phyloP scores from a whole-genome alignment of 2,113 vertebrate genomes.

The Sciurus niger region DNA sequence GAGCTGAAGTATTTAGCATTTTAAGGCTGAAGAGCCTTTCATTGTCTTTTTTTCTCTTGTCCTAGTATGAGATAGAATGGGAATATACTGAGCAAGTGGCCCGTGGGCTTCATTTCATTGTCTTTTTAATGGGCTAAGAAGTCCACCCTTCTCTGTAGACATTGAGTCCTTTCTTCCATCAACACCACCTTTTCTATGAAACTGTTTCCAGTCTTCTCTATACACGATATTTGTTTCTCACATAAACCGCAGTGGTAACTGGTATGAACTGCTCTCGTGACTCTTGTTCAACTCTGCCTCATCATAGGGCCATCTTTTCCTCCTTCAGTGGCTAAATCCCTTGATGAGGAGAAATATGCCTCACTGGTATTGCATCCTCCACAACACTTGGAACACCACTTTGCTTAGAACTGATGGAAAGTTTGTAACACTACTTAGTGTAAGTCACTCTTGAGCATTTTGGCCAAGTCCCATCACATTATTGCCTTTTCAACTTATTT shows the following conservation, averaged over 20 bases:
- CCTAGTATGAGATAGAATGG: not conserved
- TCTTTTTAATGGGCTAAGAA: not conserved
- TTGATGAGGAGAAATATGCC: not conserved
- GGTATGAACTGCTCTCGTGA: not conserved
- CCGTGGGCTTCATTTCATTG: not conserved
- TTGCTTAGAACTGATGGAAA: not conserved
- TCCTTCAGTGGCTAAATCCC: not conserved
- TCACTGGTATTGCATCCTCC: not conserved
- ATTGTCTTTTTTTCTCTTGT: not conserved
- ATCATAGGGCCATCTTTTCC: not conserved
- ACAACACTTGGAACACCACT: not conserved
- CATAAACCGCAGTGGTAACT: not conserved
- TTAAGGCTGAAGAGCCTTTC: not conserved
- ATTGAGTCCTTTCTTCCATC: not conserved
- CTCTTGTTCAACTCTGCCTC: not conserved
- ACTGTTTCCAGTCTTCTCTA: not conserved
- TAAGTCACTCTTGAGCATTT: not conserved
- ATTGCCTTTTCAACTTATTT: slow-evolving; percentile 60
- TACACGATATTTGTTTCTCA: not conserved
- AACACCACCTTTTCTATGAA: not conserved
- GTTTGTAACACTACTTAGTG: not conserved
- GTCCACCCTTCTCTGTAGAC: not conserved
- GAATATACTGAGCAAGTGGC: not conserved
- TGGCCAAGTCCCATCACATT: not conserved
- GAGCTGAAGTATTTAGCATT: not conserved